These are phyloP conservation scores for Hymenopus coronatus DNA, from an alignment of 2,888 invertebrate genomes.

Conservation along the genomic window DNA sequence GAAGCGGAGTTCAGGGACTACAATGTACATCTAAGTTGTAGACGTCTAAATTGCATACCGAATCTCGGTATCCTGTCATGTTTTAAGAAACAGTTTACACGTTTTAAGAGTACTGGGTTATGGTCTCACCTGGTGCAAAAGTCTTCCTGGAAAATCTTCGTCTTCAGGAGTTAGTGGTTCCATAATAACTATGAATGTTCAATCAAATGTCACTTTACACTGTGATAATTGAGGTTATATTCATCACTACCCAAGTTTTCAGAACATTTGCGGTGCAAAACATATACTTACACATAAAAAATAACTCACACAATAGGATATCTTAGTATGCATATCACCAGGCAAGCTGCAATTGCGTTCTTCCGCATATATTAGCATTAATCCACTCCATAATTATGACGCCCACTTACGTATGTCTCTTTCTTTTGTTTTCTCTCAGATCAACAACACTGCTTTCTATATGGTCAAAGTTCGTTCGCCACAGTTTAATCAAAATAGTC, in stretches of 20 bases:
- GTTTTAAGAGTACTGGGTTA: not conserved
- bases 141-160: slow-evolving; percentile 73
- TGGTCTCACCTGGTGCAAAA: slow-evolving; percentile 66
- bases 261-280: not conserved
- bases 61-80: not conserved
- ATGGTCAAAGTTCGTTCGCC: too few relatives aligned
- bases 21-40: too few relatives aligned
- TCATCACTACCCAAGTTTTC: not conserved
- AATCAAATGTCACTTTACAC: not conserved
- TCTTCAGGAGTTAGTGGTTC: slow-evolving; percentile 76
- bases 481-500: too few relatives aligned
- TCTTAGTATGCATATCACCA: not conserved
- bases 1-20: too few relatives aligned
- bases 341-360: not conserved
- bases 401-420: not conserved
- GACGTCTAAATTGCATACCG: too few relatives aligned
- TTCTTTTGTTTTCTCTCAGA: not conserved
- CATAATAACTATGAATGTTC: slow-evolving; percentile 41
- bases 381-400: not conserved
- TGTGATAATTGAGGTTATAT: not conserved
- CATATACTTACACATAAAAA: not conserved
- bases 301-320: not conserved
- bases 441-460: too few relatives aligned
- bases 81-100: not conserved
- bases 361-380: not conserved